Evolutionary conservation across 2,797 vertebrate species (phyloP), one percentile per base, ranked within the genome.

Genomic region (Odontamblyopus rebecca): DNA sequence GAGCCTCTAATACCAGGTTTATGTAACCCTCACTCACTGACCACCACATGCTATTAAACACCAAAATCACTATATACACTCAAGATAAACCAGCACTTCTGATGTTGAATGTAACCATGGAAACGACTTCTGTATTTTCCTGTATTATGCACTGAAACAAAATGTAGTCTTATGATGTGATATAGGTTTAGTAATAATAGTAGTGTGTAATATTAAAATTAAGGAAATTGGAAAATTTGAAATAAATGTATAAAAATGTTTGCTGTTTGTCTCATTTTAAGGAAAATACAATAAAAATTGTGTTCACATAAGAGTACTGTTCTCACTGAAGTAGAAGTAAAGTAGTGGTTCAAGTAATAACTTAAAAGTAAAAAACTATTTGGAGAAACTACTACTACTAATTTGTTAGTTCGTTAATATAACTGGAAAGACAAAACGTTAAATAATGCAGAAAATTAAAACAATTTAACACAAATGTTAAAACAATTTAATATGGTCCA

Each of bases 1-100:
- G 78, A 91, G 75, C 82, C 73, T 67, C 32, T 88, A 82, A 89
- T 84, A 48, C 41, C 2, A 38, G 66, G 51, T 81, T 38, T 62
- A 68, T 73, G 71, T 78, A 81, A 61, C 74, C 30, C 18, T 19
- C 30, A 60, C n/a, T 11, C n/a, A 12, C 54, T 26, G 50, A 44
- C 67, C 51, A 69, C 57, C 26, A 29, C 60, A 51, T 71, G 64
- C 35, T 50, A 61, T 81, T 13, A n/a, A 54, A 44, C 16, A 65
- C 54, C 18, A 44, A 12, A 63, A 26, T 64, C 35, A 64, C 38
- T 15, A 44, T 26, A 23, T 13, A 41, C 61, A 44, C 0, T 15
- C 44, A 6, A 64, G 11, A 64, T 26, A 44, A 23, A 11, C 23
- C 23, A 27, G n/a, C 13, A 48, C 19, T 3, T 13, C 35, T 65